phyloP scores from a whole-genome alignment of 2,113 vertebrate species.

The Plotosus lineatus region DNA sequence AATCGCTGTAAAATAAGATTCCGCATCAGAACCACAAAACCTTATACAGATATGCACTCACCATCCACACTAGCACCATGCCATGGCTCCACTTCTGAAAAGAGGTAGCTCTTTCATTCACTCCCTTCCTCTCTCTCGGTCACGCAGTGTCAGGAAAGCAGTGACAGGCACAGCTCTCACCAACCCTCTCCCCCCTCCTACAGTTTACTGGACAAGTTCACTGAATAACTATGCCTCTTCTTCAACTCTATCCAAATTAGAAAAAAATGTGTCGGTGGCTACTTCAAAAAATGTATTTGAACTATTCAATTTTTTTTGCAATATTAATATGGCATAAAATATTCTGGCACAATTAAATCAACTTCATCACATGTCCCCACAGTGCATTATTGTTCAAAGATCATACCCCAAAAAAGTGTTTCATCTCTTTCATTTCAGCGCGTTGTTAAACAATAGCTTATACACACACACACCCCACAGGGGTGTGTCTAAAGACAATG shows the following conservation, averaged over 20 bases:
- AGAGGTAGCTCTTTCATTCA: slow-evolving; percentile 43
- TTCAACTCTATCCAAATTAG: not conserved
- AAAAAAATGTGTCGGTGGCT: not conserved
- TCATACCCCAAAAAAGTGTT: not conserved
- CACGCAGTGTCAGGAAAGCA: slow-evolving; percentile 53
- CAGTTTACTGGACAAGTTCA: slow-evolving; percentile 39
- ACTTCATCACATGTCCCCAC: accelerated
- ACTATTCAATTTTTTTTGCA: not conserved
- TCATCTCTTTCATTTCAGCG: not conserved
- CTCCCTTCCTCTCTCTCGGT: slow-evolving; percentile 36
- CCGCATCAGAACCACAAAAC: not conserved
- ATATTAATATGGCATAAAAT: not conserved
- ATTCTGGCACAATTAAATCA: not conserved
- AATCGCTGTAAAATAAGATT: not conserved
- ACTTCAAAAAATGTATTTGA: not conserved
- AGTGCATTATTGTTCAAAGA: not conserved
- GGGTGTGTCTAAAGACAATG: too few species aligned
- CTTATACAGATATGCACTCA: slow-evolving; percentile 43
- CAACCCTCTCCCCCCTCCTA: slow-evolving; percentile 21
- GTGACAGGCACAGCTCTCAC: slow-evolving; percentile 56
- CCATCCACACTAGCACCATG: slow-evolving; percentile 58
- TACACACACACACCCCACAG: too few species aligned
- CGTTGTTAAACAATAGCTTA: not conserved
- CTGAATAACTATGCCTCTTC: slow-evolving; percentile 20
- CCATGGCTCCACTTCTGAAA: slow-evolving; percentile 58